Percentiles rank a stretch among this genome's conserved stretches.
Evolutionary conservation across 2,888 invertebrate species (phyloP).

Genomic region (Chloroclystis v-ata): DNA sequence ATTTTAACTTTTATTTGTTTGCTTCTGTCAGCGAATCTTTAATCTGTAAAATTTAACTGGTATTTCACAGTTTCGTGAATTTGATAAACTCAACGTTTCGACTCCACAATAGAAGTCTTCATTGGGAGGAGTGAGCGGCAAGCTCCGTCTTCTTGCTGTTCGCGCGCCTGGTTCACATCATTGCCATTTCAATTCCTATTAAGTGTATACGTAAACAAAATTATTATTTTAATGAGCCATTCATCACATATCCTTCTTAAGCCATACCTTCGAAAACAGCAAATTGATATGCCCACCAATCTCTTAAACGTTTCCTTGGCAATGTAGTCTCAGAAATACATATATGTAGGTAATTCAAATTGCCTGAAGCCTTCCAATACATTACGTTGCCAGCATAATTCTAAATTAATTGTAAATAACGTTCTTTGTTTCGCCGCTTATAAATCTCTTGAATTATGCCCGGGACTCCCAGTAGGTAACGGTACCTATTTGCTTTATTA

Average conservation of each 20-base stretch:
- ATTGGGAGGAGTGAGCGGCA: too few species aligned
- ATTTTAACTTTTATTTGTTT: too few species aligned
- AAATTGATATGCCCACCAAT: neutral
- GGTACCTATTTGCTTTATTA: conserved; percentile 66
- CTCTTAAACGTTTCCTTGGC: neutral
- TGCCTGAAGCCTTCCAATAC: conserved; percentile 36
- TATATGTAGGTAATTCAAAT: conserved; percentile 8
- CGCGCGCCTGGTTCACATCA: too few species aligned
- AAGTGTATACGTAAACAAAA: too few species aligned
- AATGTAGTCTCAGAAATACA: conserved; percentile 6
- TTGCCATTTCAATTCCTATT: neutral
- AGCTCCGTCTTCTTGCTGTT: too few species aligned
- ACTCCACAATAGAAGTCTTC: too few species aligned
- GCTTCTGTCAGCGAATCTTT: too few species aligned
- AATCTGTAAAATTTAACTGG: too few species aligned
- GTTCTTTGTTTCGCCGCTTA: conserved; percentile 49
- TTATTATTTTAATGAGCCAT: neutral
- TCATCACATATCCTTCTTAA: too few species aligned
- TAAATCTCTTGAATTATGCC: conserved; percentile 64
- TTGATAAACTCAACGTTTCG: too few species aligned
- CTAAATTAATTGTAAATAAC: conserved; percentile 60
- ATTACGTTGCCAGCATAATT: conserved; percentile 51
- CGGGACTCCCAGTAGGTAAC: conserved; percentile 48
- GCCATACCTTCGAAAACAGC: neutral
- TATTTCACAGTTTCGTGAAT: too few species aligned